Percentiles rank a stretch among this genome's conserved stretches.
Evolutionary conservation across 2,113 vertebrate genomes (phyloP).

Genomic region (Amblyornis subalaris): DNA sequence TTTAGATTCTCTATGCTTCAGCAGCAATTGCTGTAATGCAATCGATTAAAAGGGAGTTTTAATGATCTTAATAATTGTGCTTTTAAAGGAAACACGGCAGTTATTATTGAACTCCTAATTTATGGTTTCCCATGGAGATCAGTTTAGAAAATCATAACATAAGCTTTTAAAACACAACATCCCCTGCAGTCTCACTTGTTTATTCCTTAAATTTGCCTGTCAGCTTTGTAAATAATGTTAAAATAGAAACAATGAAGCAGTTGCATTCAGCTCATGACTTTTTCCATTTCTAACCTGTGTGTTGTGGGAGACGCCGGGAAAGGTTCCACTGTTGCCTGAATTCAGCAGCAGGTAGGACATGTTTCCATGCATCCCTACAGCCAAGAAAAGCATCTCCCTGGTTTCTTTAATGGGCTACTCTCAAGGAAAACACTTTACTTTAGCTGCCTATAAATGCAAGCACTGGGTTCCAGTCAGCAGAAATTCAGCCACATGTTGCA

Average conservation of each 20-base stretch:
- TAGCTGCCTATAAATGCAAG: not conserved
- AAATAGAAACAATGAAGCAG: not conserved
- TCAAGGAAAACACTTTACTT: slow-evolving; percentile 20
- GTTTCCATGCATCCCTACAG: not conserved
- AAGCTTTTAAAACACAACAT: not conserved
- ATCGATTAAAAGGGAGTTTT: slow-evolving; percentile 32
- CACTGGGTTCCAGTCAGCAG: slow-evolving; percentile 13
- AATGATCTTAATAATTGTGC: slow-evolving; percentile 1
- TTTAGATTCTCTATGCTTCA: not conserved
- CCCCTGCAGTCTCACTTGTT: not conserved
- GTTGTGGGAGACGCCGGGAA: not conserved
- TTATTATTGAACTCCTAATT: slow-evolving; percentile 3
- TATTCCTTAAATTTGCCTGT: not conserved
- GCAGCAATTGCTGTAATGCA: not conserved
- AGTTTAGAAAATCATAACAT: not conserved
- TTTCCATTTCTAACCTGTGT: not conserved
- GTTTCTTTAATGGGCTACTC: not conserved
- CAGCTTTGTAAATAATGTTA: not conserved
- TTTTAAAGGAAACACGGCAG: not conserved
- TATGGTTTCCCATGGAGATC: not conserved
- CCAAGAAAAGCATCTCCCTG: not conserved
- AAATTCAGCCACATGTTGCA: not conserved
- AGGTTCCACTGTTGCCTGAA: not conserved
- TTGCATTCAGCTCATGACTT: not conserved
- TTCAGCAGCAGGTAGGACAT: not conserved